These are phyloP conservation scores for Drosophila atroscutellata DNA, from an alignment of 2,888 invertebrate genomes.

Conservation along the genomic window DNA sequence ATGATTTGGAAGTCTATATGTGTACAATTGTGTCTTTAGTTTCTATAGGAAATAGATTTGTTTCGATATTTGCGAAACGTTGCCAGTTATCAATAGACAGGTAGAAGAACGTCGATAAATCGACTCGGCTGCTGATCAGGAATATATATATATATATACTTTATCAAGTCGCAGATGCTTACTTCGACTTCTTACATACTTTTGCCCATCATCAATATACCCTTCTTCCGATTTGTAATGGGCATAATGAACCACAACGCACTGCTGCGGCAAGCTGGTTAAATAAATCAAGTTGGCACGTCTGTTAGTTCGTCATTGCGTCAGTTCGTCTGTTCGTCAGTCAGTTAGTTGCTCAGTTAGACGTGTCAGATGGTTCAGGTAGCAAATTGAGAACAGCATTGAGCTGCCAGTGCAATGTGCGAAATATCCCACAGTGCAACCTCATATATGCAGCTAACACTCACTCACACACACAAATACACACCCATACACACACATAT, in stretches of 20 bases:
- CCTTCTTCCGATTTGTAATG: neutral
- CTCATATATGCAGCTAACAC: conserved; percentile 24
- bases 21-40: neutral
- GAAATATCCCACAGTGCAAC: conserved; percentile 78
- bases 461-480: conserved; percentile 6
- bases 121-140: neutral
- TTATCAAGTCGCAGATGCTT: neutral
- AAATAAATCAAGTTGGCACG: conserved; percentile 49
- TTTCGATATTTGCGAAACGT: neutral
- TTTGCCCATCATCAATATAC: neutral
- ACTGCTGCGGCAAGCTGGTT: conserved; percentile 30
- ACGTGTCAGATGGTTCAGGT: conserved; percentile 34
- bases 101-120: neutral
- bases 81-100: neutral
- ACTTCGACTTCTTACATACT: neutral
- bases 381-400: conserved; percentile 54
- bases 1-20: neutral
- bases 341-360: conserved; percentile 9
- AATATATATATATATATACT: neutral
- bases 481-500: conserved; percentile 12
- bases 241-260: neutral
- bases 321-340: neutral
- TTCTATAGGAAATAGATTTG: neutral
- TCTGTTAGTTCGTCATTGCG: neutral
- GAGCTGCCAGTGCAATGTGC: conserved; percentile 69